These are phyloP conservation scores for Anneissia japonica DNA, from an alignment of 35 echinoderm and acorn worm genomes.

Conservation along the genomic window DNA sequence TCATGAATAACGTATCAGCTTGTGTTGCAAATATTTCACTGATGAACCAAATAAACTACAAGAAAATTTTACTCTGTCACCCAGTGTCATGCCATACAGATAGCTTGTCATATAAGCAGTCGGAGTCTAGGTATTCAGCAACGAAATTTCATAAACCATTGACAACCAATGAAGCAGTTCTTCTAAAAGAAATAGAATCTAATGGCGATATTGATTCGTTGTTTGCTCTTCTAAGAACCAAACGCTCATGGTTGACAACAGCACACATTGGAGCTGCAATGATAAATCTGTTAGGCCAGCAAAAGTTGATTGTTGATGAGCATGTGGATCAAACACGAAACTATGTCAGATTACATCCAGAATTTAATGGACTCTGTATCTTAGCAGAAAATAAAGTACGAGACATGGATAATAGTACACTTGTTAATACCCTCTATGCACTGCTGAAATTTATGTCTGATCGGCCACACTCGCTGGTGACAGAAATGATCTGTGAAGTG, in stretches of 20 bases:
- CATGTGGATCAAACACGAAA: neutral
- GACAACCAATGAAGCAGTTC: neutral
- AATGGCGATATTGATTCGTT: neutral
- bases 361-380: conserved; percentile 52
- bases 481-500: conserved; percentile 47
- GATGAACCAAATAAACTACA: neutral
- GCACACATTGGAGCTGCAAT: neutral
- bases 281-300: neutral
- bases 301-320: neutral
- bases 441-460: conserved; percentile 42
- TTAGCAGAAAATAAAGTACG: conserved; percentile 62
- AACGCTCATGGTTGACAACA: neutral
- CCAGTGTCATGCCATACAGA: neutral
- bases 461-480: conserved; percentile 26
- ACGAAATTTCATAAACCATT: neutral
- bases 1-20: neutral
- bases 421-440: conserved; percentile 56
- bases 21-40: neutral
- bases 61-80: neutral
- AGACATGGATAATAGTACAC: conserved; percentile 31
- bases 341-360: neutral
- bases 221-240: neutral
- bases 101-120: too few relatives aligned
- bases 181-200: neutral
- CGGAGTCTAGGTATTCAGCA: neutral